Evolutionary conservation across 2,113 vertebrate genomes (phyloP), one percentile per base, ranked within the genome.

Genomic region (Brevimyrus niger): DNA sequence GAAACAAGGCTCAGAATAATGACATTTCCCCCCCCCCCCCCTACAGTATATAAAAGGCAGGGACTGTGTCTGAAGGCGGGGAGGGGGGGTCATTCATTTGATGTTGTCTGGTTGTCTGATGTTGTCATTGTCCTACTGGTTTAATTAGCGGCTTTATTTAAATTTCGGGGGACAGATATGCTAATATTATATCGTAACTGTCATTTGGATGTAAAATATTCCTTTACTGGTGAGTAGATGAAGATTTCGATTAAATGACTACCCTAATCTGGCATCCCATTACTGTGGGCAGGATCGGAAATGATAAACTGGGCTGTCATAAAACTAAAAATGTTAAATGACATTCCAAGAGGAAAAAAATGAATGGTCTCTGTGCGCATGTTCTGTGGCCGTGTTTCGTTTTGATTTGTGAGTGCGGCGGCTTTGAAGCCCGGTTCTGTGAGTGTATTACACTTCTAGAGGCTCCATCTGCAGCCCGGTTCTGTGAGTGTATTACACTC

Each of bases 101-200:
- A 87, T 87, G 85, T 87, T 53, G 85, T 87, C 50, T 87, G 50
- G 85, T 31, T 87, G 27, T 87, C 50, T 87, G 85, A 87, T 87
- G 85, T 87, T 87, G 85, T 87, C 85, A 55, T 87, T 87, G 85
- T 87, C 85, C 27, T 87, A n/a, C 85, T 87, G 85, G 48, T 87
- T 87, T 87, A 87, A 87, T 87, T 87, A 87, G 85, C 50, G 31
- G 48, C 50, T 42, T 87, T 87, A 84, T 87, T 87, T 87, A 87
- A 47, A 87, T 87, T 87, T 87, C 47, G 21, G 31, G 85, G 85
- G 50, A 87, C 85, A 87, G 85, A 87, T 87, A 87, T 87, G 85
- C 50, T 87, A 87, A 87, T 87, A 87, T 35, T 87, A 53, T 87
- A 87, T 55, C 31, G 85, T 87, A 53, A 87, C 85, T 53, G 50